Conservation (phyloP, 2,113 vertebrate species). For the Zosterops borbonicus region DNA sequence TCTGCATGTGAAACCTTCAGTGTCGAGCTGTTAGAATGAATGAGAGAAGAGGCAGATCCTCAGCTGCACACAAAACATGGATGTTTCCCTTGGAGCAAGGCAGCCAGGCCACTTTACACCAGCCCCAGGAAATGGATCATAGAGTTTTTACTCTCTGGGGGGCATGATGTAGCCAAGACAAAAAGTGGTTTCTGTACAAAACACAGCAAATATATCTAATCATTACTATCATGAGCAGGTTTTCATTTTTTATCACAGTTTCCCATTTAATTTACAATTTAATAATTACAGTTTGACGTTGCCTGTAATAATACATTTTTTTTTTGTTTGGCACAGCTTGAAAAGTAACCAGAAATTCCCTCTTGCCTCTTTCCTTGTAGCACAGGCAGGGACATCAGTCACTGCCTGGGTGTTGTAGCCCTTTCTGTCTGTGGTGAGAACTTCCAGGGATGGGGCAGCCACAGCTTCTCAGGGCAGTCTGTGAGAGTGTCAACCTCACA, state of each 20-base stretch:
- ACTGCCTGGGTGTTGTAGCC: background rate
- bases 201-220: background rate
- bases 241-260: conserved; percentile 56
- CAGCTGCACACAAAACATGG: background rate
- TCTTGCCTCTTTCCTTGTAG: background rate
- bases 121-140: background rate
- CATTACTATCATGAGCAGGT: background rate
- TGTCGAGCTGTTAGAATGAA: background rate
- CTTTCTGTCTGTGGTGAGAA: background rate
- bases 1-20: background rate
- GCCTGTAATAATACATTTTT: background rate
- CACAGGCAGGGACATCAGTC: background rate
- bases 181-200: background rate
- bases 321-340: conserved; percentile 14
- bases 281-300: conserved; percentile 30
- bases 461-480: background rate
- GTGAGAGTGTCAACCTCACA: background rate
- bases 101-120: background rate
- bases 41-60: background rate
- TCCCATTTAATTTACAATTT: background rate
- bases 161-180: background rate
- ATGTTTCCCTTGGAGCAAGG: background rate
- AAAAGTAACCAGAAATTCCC: conserved; percentile 22
- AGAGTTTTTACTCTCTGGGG: background rate
- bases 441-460: background rate